Evolutionary conservation across 2,113 vertebrate species (phyloP), one percentile per base, ranked within the genome.

Genomic region (Sinocyclocheilus maitianheensis): DNA sequence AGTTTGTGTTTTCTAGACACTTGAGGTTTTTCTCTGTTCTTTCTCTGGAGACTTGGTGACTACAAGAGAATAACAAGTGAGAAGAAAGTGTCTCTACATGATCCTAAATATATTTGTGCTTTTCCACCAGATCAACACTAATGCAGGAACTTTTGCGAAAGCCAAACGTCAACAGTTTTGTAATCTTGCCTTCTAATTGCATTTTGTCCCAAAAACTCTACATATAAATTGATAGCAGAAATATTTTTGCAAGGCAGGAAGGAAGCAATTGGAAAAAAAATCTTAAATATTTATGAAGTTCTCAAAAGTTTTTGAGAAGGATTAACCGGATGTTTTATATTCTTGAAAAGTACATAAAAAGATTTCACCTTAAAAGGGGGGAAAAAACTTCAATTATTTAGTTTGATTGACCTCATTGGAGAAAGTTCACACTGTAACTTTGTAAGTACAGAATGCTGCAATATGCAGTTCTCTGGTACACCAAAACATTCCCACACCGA

Each of bases 1-100:
- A 22, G 69, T 11, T 10, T 71, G 63, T 11, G 80, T 58, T 72
- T 86, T 88, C 67, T 83, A 85, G 65, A 81, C n/a, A 83, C 63
- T 51, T 79, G 77, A 86, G 67, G 40, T 78, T 87, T 65, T 65
- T 83, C 34, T 71, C 37, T 72, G 40, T 4, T 20, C 75, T 78
- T 74, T 84, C 55, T 69, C 58, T 55, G 30, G 51, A 78, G 18
- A 78, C 18, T 16, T 30, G 48, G 14, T 37, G 30, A 60, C 51
- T 58, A 5, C 30, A 37, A 34, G 11, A 77, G 26, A 79, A 40
- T n/a, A 79, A 13, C 55, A 62, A 79, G 53, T 22, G 18, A 22
- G 34, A 43, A 40, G 18, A 40, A 79, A 79, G 5, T 62, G 16
- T 40, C 40, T 62, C 77, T 62, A 18, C 9, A 6, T 60, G 30